Conservation (phyloP, 2,888 invertebrate genomes). For the Bellardia bayeri region DNA sequence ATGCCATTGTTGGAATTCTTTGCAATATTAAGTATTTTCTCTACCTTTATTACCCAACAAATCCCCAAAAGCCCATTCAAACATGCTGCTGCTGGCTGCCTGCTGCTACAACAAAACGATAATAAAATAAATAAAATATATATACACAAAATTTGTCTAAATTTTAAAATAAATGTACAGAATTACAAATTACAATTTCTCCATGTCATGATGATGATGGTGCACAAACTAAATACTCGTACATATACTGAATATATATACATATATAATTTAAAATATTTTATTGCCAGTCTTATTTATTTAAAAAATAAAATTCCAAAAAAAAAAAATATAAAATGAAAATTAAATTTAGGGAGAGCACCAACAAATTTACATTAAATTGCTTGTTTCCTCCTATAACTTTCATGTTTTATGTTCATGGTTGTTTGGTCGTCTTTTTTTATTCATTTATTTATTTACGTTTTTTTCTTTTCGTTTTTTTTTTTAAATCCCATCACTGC, state of each 20-base stretch:
- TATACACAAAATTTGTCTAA: slow-evolving; percentile 25
- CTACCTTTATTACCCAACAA: slow-evolving; percentile 18
- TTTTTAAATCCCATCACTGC: slow-evolving; percentile 35
- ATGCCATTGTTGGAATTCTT: neutral
- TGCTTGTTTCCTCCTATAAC: slow-evolving; percentile 62
- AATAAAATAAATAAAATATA: slow-evolving; percentile 19
- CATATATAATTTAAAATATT: slow-evolving; percentile 51
- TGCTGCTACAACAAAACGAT: slow-evolving; percentile 13
- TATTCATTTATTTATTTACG: slow-evolving; percentile 1
- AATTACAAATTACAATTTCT: slow-evolving; percentile 53
- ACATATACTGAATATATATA: too few species aligned
- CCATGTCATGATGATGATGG: slow-evolving; percentile 33
- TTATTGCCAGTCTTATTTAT: slow-evolving; percentile 55
- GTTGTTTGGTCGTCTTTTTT: slow-evolving; percentile 12
- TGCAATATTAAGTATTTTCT: neutral
- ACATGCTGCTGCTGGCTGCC: slow-evolving; percentile 1
- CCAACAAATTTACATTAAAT: slow-evolving; percentile 64
- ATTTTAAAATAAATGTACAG: slow-evolving; percentile 49
- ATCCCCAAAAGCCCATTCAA: slow-evolving; percentile 30
- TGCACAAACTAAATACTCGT: slow-evolving; percentile 23
- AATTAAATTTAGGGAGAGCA: slow-evolving; percentile 27
- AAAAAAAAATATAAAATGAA: slow-evolving; percentile 26
- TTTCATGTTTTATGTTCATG: slow-evolving; percentile 58
- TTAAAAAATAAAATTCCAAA: slow-evolving; percentile 36
- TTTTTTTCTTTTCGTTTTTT: neutral